phyloP scores from a whole-genome alignment of 2,797 vertebrate species.

The Balearica regulorum region DNA sequence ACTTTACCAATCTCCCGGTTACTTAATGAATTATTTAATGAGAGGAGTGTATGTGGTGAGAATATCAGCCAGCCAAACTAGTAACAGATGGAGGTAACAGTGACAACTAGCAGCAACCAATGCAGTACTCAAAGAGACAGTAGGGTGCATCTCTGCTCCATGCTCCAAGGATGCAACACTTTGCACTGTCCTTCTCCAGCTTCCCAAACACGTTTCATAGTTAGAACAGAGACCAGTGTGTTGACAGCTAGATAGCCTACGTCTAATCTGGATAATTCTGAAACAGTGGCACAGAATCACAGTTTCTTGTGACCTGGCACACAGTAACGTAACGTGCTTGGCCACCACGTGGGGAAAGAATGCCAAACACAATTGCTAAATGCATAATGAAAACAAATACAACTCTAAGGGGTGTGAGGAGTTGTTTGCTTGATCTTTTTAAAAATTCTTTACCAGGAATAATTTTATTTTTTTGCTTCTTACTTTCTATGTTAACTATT shows the following conservation, averaged over 20 bases:
- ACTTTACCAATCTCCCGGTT: background rate
- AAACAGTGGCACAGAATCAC: conserved; percentile 23
- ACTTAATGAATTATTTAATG: background rate
- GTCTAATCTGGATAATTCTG: background rate
- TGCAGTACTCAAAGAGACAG: conserved; percentile 28
- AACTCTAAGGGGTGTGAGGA: background rate
- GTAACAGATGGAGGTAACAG: background rate
- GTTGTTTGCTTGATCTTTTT: background rate
- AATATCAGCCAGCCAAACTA: background rate
- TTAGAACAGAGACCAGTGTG: background rate
- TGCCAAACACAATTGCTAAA: background rate
- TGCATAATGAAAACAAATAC: background rate
- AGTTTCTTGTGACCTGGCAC: conserved; percentile 56
- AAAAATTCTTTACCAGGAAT: background rate
- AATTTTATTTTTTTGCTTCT: background rate
- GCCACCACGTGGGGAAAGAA: background rate
- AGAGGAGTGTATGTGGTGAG: background rate
- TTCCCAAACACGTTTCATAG: background rate
- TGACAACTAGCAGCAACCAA: background rate
- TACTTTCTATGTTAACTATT: background rate
- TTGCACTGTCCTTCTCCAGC: background rate
- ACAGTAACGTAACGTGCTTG: background rate
- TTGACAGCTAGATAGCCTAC: conserved; percentile 36
- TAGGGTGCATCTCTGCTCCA: conserved; percentile 58
- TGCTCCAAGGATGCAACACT: conserved; percentile 4